These are phyloP conservation scores for Myotis pilosus DNA, from an alignment of 2,797 vertebrate genomes.

Conservation along the genomic window DNA sequence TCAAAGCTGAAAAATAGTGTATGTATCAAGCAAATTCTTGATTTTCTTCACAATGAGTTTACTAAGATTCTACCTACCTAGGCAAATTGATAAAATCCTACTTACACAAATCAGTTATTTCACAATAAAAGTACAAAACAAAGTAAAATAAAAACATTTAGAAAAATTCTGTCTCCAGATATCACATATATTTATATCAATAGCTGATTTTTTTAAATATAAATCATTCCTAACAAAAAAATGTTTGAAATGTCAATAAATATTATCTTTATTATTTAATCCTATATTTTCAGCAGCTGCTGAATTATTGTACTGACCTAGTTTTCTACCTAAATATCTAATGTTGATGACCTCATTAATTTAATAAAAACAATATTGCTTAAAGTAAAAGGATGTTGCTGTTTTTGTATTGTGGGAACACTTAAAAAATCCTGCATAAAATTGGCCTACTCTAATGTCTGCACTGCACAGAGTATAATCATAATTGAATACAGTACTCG, in stretches of 20 bases:
- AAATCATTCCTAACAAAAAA: neutral
- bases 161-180: neutral
- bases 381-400: conserved; percentile 5
- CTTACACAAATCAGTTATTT: neutral
- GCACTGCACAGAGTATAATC: neutral
- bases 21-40: neutral
- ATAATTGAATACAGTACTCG: neutral
- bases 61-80: neutral
- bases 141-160: neutral
- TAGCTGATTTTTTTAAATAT: neutral
- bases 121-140: neutral
- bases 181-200: neutral
- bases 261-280: neutral
- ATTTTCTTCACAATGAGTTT: neutral
- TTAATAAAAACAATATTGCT: neutral
- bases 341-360: neutral
- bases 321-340: conserved; percentile 25
- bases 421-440: neutral
- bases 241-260: neutral
- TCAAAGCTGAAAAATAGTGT: neutral
- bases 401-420: neutral
- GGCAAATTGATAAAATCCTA: neutral
- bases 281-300: neutral
- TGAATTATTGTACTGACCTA: neutral
- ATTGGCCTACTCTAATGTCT: neutral